Base-by-base conservation (phyloP, 2,888 invertebrate species). In the Apotomis capreana region DNA sequence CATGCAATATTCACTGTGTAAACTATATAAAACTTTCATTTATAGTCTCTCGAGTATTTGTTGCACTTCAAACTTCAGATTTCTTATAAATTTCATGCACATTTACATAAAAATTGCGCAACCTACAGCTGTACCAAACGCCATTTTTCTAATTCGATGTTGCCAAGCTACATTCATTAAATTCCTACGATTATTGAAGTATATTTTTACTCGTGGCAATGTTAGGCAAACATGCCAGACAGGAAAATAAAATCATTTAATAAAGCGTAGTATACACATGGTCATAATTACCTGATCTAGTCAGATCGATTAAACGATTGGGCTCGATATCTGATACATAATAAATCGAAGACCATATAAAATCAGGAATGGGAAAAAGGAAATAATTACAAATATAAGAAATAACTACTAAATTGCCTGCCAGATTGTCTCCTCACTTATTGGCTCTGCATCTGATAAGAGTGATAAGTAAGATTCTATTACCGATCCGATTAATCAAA, bases 41-140 rank as follows among this genome's bases (percentile, higher is more conserved):
- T 83, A 83, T 80, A 78, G 79, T 78, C 77, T 83, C 76, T 78
- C 75, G 78, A 82, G 78, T 82, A 84, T 82, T 86, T 85, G 78
- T 80, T 86, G 80, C 81, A 84, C 85, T 84, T 84, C 81, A 81
- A 87, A 82, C 79, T 83, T 84, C 79, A 80, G 82, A 84, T 85
- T 86, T 79, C 78, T 81, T 84, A 79, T 83, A 85, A 84, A 87
- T 88, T 90, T 87, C 82, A 84, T 86, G 86, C 86, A 89, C 87
- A 90, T 91, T 92, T 92, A 92, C 88, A 89, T 89, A 85, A 87
- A 92, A 92, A 92, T 93, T 93, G 93, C 93, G 93, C 93, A 93
- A 92, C 90, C 91, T 87, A 87, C 92, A 92, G 91, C 92, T 92
- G 91, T 90, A 89, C 81, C 83, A 86, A 91, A 91, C 93, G 87